These are phyloP conservation scores for Diphyllodes magnificus DNA, from an alignment of 2,113 vertebrate genomes.

Conservation along the genomic window DNA sequence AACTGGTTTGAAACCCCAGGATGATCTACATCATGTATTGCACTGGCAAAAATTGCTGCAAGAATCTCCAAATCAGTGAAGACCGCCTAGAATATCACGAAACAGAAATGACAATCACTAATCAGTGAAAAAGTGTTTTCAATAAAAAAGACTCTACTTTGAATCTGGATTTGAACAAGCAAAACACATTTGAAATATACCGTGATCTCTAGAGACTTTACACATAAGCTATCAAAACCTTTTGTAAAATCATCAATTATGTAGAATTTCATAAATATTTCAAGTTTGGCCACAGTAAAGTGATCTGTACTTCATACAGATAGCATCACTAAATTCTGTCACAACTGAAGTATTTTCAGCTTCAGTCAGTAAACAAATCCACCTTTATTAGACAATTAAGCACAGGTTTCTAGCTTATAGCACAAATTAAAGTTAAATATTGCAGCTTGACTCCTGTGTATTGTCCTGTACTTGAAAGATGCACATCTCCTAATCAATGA, in stretches of 20 bases:
- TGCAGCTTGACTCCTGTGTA: not conserved
- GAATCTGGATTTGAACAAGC: not conserved
- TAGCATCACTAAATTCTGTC: not conserved
- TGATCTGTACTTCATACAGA: not conserved
- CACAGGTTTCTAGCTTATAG: not conserved
- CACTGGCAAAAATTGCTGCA: slow-evolving; percentile 98
- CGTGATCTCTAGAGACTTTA: not conserved
- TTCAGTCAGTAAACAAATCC: not conserved
- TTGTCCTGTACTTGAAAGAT: not conserved
- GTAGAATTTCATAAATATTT: not conserved
- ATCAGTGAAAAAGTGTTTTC: not conserved
- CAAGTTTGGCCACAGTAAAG: not conserved
- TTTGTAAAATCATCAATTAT: not conserved
- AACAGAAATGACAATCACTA: not conserved
- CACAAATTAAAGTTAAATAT: not conserved
- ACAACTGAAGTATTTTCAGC: not conserved
- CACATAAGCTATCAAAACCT: not conserved
- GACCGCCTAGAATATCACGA: slow-evolving; percentile 81
- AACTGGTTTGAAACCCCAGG: slow-evolving; percentile 99
- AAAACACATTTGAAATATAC: not conserved
- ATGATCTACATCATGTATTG: slow-evolving; percentile 98
- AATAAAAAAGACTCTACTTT: not conserved
- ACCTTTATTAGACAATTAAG: not conserved
- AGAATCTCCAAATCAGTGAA: slow-evolving; percentile 99
- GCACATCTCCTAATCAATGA: not conserved